Base-by-base conservation (phyloP, 2,797 vertebrate genomes). In the Valencia hispanica region DNA sequence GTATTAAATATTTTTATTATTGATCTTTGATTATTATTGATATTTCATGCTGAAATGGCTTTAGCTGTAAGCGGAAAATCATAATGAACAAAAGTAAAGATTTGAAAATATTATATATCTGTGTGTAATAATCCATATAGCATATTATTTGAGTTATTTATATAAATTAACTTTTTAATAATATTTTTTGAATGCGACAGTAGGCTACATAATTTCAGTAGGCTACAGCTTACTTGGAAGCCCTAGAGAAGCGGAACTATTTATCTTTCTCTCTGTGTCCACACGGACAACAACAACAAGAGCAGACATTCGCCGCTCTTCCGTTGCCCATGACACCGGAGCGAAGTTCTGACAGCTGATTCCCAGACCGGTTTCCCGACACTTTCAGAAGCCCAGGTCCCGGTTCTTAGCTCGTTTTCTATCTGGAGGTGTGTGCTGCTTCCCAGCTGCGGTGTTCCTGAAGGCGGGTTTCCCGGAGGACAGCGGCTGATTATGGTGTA, bases 281-380 rank as follows among this genome's bases (percentile, higher is more conserved):
- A 84, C 76, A 72, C 93, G 93, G 88, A 90, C 88, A 63, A 82
- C 81, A 90, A 84, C 88, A 89, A 81, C 87, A 78, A 72, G 74
- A 27, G 43, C 59, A 79, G 87, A 82, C 30, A 81, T 12, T 41
- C 32, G 6, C 78, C 75, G 79, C 80, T 84, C 90, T 94, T 94
- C 93, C 93, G 90, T 84, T 89, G 73, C 85, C 77, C 86, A 86
- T 91, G 86, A 91, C 86, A 90, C 91, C 88, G 88, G 90, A 93
- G 86, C 76, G 87, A 92, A 93, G 92, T 92, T 92, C 72, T 92
- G 86, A 92, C 92, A 94, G 91, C 89, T 93, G 90, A 85, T 81
- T 84, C 41, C 69, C 11, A 74, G 75, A 53, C 78, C 85, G 86
- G 76, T 86, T 85, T 51, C 69, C 50, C 61, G 47, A 70, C 68